These are phyloP conservation scores for Pelusios castaneus DNA, from an alignment of 2,113 vertebrate genomes.

Conservation along the genomic window DNA sequence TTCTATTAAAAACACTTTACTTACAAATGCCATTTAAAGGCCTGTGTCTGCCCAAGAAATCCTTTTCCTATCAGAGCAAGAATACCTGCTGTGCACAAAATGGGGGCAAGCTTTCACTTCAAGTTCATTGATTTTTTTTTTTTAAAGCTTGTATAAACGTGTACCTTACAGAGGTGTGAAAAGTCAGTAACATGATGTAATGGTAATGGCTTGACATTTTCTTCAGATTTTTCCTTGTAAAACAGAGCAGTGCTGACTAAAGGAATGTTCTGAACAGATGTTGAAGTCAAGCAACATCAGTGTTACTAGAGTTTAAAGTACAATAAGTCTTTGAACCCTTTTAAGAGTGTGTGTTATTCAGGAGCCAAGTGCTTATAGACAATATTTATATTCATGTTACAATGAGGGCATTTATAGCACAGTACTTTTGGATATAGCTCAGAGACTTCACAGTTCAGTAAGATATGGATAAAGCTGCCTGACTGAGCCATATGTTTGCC, in stretches of 20 bases:
- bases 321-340: slow-evolving; percentile 58
- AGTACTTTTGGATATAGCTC: slow-evolving; percentile 24
- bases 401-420: slow-evolving; percentile 56
- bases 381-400: slow-evolving; percentile 53
- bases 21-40: slow-evolving; percentile 19
- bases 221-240: slow-evolving; percentile 67
- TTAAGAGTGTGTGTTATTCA: slow-evolving; percentile 52
- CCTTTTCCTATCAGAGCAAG: not conserved
- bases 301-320: slow-evolving; percentile 49
- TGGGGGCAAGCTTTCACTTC: slow-evolving; percentile 41
- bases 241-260: slow-evolving; percentile 55
- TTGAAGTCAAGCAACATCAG: slow-evolving; percentile 8
- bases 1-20: slow-evolving; percentile 8
- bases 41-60: not conserved
- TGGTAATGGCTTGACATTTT: slow-evolving; percentile 51
- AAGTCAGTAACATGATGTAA: slow-evolving; percentile 67
- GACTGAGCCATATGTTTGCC: slow-evolving; percentile 15
- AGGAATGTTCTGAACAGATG: slow-evolving; percentile 74
- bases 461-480: not conserved
- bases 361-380: slow-evolving; percentile 36
- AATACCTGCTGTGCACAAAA: slow-evolving; percentile 16
- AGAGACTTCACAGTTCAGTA: slow-evolving; percentile 12
- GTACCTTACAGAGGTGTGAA: slow-evolving; percentile 58
- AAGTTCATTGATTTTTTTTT: slow-evolving; percentile 40
- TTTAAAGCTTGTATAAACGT: slow-evolving; percentile 40